These are phyloP conservation scores for Napeogenes sylphis DNA, from an alignment of 2,888 invertebrate species.

Conservation along the genomic window DNA sequence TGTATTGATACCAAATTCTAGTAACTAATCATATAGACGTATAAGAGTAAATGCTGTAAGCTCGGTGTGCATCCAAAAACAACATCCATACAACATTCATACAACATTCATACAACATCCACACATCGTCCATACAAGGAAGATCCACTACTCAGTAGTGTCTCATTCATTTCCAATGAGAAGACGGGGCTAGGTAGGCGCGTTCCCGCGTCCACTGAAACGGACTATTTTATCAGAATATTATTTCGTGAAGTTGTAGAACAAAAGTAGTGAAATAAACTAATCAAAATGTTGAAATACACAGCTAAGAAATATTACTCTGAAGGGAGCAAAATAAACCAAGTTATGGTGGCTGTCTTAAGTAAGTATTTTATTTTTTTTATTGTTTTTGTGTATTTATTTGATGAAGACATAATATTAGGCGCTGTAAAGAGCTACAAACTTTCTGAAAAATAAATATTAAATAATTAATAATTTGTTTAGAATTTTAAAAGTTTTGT, in stretches of 20 bases:
- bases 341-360: slow-evolving; percentile 56
- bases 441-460: too few species aligned
- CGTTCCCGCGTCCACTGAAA: slow-evolving; percentile 33
- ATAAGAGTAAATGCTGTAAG: too few species aligned
- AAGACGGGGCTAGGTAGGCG: slow-evolving; percentile 33
- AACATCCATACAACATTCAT: background rate
- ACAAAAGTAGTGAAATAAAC: slow-evolving; percentile 7
- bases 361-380: slow-evolving; percentile 49
- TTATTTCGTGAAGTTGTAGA: slow-evolving; percentile 11
- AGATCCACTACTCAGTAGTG: slow-evolving; percentile 8
- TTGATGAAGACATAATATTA: too few species aligned
- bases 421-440: too few species aligned
- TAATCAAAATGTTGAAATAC: slow-evolving; percentile 61
- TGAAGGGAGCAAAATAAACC: slow-evolving; percentile 67
- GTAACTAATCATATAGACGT: too few species aligned
- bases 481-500: slow-evolving; percentile 5
- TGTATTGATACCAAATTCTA: too few species aligned
- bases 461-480: background rate
- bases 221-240: slow-evolving; percentile 4
- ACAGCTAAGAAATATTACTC: slow-evolving; percentile 70
- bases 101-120: slow-evolving; percentile 4
- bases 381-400: too few species aligned
- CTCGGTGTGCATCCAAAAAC: background rate
- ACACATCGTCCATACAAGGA: slow-evolving; percentile 4
- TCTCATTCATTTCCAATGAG: slow-evolving; percentile 34